These are phyloP conservation scores for Campylomormyrus numenius DNA, from an alignment of 2,113 vertebrate species.

Conservation along the genomic window DNA sequence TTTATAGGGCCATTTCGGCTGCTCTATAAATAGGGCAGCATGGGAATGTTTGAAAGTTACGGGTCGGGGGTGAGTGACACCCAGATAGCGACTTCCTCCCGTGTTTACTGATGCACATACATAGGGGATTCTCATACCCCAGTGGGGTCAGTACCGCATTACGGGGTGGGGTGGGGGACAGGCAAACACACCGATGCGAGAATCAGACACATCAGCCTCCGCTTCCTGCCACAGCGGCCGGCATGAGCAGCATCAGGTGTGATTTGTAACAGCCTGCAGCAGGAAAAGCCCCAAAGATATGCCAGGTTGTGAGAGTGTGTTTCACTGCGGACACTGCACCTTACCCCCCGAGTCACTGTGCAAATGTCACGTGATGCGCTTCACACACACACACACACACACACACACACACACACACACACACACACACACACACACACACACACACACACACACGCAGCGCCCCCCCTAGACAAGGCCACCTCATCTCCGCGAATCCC, in stretches of 20 bases:
- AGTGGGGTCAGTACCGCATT: too few relatives aligned
- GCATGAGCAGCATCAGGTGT: not conserved
- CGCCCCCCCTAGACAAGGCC: constrained; percentile 10
- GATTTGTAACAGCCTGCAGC: not conserved
- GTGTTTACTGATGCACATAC: constrained; percentile 57
- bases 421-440: not conserved
- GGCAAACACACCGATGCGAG: not conserved
- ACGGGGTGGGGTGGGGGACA: not conserved
- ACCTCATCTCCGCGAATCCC: constrained; percentile 83
- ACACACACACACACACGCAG: not conserved
- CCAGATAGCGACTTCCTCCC: constrained; percentile 43
- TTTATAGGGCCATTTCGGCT: constrained; percentile 49
- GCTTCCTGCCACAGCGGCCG: not conserved
- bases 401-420: too few relatives aligned
- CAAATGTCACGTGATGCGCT: not conserved
- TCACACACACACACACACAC: not conserved
- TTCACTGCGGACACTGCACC: not conserved
- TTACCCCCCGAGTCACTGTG: not conserved
- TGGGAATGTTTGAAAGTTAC: constrained; percentile 52
- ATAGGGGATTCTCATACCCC: constrained; percentile 34
- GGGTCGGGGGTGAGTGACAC: constrained; percentile 46
- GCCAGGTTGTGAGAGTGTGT: not conserved
- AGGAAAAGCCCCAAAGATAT: not conserved
- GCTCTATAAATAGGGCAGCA: constrained; percentile 50
- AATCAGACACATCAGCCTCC: not conserved